phyloP scores from a whole-genome alignment of 2,888 invertebrate species.

The Galeopsomyia nigrocyanea region DNA sequence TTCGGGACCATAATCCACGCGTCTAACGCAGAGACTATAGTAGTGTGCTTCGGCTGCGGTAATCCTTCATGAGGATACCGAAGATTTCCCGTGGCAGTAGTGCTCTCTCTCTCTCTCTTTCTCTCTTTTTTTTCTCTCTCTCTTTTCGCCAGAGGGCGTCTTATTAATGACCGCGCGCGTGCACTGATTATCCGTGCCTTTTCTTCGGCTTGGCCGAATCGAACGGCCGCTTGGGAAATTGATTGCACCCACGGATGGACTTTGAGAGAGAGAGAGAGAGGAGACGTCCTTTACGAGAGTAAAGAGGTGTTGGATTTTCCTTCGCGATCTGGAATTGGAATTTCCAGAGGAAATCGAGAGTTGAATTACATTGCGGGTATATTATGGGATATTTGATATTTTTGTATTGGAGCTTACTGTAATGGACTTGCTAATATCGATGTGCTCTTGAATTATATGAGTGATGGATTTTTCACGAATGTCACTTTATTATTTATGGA shows the following conservation, averaged over 20 bases:
- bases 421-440: too few species aligned
- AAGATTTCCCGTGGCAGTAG: constrained; percentile 10
- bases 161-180: constrained; percentile 61
- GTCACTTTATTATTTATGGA: too few species aligned
- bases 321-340: too few species aligned
- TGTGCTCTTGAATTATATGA: too few species aligned
- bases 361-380: too few species aligned
- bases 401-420: too few species aligned
- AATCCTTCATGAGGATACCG: constrained; percentile 28
- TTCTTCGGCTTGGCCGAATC: constrained; percentile 26
- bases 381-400: too few species aligned
- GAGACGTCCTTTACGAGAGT: constrained; percentile 17
- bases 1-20: neutral
- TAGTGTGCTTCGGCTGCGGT: constrained; percentile 14
- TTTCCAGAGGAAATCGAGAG: too few species aligned
- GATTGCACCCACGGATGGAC: constrained; percentile 45
- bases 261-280: constrained; percentile 19
- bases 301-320: constrained; percentile 30
- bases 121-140: too few species aligned
- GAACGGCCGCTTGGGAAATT: constrained; percentile 42
- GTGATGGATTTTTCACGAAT: too few species aligned
- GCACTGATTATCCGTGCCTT: constrained; percentile 57
- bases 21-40: constrained; percentile 19
- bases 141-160: constrained; percentile 37
- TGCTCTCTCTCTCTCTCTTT: too few species aligned